Conservation (phyloP, 2,797 vertebrate species). For the Myripristis murdjan region DNA sequence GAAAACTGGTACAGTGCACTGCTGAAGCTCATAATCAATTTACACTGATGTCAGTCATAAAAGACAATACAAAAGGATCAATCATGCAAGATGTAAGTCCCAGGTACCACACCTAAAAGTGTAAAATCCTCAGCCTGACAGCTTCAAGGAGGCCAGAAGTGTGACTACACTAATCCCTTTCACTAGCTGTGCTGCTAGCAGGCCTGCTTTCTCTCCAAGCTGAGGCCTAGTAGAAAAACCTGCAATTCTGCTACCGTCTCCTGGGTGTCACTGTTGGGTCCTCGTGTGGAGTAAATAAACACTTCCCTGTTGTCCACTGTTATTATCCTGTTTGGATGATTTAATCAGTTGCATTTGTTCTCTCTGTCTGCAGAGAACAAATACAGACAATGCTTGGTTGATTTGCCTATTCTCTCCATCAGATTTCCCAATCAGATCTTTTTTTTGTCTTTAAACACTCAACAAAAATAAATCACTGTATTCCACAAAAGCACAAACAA, state of each 20-base stretch:
- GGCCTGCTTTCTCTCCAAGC: slow-evolving; percentile 43
- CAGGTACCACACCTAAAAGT: slow-evolving; percentile 1
- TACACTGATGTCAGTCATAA: slow-evolving; percentile 1
- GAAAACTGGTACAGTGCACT: background rate
- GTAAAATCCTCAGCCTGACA: slow-evolving; percentile 19
- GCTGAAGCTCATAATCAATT: slow-evolving; percentile 3
- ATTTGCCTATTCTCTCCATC: slow-evolving; percentile 12
- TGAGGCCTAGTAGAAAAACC: slow-evolving; percentile 27
- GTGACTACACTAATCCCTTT: slow-evolving; percentile 48
- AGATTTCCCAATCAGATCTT: slow-evolving; percentile 11
- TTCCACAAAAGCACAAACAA: slow-evolving; percentile 3
- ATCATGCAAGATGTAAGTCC: background rate
- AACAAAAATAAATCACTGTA: slow-evolving; percentile 2
- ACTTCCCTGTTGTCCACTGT: slow-evolving; percentile 7
- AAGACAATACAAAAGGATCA: background rate
- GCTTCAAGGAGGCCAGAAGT: background rate
- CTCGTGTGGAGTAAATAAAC: slow-evolving; percentile 27
- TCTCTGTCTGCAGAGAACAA: slow-evolving; percentile 4
- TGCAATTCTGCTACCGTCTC: slow-evolving; percentile 51
- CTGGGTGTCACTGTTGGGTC: slow-evolving; percentile 66
- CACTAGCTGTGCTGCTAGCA: slow-evolving; percentile 38
- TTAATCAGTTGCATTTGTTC: slow-evolving; percentile 47
- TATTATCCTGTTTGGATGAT: slow-evolving; percentile 31
- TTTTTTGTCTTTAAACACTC: background rate
- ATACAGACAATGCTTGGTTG: slow-evolving; percentile 25